Percentiles rank a stretch among this genome's conserved stretches.
phyloP scores from a whole-genome alignment of 2,113 vertebrate genomes.

The Litocranius walleri region DNA sequence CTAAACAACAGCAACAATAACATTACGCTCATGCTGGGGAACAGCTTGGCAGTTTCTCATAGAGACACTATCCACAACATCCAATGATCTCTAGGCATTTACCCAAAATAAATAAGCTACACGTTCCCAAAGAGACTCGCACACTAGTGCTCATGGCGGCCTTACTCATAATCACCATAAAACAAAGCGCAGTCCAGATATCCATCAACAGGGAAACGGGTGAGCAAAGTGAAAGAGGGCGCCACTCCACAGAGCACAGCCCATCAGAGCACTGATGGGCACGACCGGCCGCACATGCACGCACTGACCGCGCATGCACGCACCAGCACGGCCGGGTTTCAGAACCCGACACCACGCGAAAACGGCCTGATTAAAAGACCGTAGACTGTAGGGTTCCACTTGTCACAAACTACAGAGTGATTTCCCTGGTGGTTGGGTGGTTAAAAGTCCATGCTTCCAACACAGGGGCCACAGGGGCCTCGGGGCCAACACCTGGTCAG shows the following conservation, averaged over 20 bases:
- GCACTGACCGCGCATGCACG: rapidly evolving
- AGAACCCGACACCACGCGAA: rapidly evolving
- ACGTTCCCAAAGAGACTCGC: not conserved
- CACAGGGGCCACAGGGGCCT: not conserved
- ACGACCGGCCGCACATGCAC: rapidly evolving
- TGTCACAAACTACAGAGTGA: not conserved
- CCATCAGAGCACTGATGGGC: no score
- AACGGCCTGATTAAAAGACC: no score
- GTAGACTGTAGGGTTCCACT: not conserved
- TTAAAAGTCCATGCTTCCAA: not conserved
- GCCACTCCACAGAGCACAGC: rapidly evolving
- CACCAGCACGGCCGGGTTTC: rapidly evolving
- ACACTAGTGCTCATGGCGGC: not conserved
- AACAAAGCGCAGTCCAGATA: not conserved
- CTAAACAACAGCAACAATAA: not conserved
- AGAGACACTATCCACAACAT: not conserved
- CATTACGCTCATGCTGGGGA: not conserved
- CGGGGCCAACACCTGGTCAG: not conserved
- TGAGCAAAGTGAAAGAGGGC: not conserved
- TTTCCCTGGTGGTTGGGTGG: rapidly evolving
- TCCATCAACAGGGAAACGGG: not conserved
- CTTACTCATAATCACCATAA: not conserved
- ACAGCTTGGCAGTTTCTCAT: not conserved
- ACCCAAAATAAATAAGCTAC: not conserved
- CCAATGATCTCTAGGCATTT: not conserved